phyloP scores from a whole-genome alignment of 2,888 invertebrate genomes.

The Lycia hirtaria region DNA sequence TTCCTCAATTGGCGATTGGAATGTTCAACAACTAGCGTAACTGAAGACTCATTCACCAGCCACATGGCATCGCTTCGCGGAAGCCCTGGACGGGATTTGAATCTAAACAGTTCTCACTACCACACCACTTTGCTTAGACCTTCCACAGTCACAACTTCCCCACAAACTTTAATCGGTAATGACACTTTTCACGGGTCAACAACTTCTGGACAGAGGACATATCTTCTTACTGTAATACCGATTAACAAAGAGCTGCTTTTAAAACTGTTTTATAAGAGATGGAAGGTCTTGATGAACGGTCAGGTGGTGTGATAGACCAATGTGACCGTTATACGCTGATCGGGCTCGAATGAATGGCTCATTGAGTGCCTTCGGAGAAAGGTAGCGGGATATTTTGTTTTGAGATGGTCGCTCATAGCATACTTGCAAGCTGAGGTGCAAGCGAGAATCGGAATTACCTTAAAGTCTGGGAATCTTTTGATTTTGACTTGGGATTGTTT shows the following conservation, averaged over 20 bases:
- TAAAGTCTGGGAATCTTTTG: constrained; percentile 19
- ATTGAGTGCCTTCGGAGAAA: constrained; percentile 76
- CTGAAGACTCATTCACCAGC: constrained; percentile 51
- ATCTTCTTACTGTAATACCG: constrained; percentile 31
- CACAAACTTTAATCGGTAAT: constrained; percentile 6
- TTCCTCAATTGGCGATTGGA: constrained; percentile 46
- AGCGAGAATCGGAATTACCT: constrained; percentile 16
- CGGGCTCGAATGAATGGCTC: constrained; percentile 75
- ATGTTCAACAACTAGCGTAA: constrained; percentile 49
- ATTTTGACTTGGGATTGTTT: background rate
- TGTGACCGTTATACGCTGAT: constrained; percentile 75
- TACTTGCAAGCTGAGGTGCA: constrained; percentile 21
- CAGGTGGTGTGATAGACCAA: constrained; percentile 66
- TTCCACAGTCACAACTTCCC: constrained; percentile 33
- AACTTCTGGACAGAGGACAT: constrained; percentile 6
- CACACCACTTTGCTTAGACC: constrained; percentile 48
- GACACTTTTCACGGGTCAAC: constrained; percentile 4
- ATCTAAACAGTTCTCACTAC: constrained; percentile 76
- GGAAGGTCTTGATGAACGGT: constrained; percentile 47
- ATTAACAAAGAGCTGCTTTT: constrained; percentile 6
- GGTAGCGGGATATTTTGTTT: constrained; percentile 67
- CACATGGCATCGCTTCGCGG: constrained; percentile 72
- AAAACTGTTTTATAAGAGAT: constrained; percentile 5
- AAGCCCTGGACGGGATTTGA: constrained; percentile 74
- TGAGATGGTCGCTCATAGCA: constrained; percentile 46